phyloP scores from a whole-genome alignment of 2,797 vertebrate species.

The Pangasius larnaudii region DNA sequence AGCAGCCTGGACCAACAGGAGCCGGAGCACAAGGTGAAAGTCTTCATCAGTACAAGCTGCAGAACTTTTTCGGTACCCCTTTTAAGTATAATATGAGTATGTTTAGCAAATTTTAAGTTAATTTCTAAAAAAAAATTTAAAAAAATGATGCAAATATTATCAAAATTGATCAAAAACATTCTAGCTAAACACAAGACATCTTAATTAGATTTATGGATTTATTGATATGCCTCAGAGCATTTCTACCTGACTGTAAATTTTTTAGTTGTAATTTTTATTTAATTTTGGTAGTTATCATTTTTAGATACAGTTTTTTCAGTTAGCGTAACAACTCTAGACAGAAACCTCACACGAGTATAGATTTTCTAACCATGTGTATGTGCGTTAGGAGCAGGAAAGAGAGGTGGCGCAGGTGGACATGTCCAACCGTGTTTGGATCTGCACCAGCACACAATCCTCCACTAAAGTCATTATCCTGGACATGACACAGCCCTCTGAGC shows the following conservation, averaged over 20 bases:
- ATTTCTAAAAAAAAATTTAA: neutral
- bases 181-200: neutral
- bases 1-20: conserved; percentile 77
- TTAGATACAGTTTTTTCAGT: neutral
- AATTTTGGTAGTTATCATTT: neutral
- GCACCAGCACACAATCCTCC: conserved; percentile 92
- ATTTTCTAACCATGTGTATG: neutral
- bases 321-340: neutral
- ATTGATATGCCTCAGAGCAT: neutral
- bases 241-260: neutral
- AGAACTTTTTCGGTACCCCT: neutral
- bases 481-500: conserved; percentile 89
- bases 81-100: neutral
- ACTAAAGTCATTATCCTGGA: conserved; percentile 97
- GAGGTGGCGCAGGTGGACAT: conserved; percentile 75
- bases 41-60: neutral
- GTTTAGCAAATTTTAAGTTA: neutral
- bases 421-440: conserved; percentile 93
- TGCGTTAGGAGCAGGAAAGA: conserved; percentile 74
- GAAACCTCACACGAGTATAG: neutral
- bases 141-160: neutral
- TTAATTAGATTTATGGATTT: too few species aligned
- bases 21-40: conserved; percentile 68
- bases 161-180: neutral
- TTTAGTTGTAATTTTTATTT: neutral